Percentiles rank a stretch among this genome's conserved stretches.
Evolutionary conservation across 2,113 vertebrate species (phyloP).

Genomic region (Tor tambroides): DNA sequence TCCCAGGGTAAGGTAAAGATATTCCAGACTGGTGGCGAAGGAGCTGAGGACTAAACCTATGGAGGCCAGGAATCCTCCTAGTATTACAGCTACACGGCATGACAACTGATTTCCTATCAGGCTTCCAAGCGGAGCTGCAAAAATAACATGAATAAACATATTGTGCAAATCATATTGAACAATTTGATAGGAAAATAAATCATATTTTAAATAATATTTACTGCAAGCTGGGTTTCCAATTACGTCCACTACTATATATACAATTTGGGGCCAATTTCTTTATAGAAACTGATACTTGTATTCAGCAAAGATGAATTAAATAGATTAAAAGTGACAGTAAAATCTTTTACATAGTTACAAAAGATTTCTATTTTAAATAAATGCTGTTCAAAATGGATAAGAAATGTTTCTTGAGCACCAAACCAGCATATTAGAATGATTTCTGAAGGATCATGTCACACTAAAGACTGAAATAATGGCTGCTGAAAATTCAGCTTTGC

Average conservation of each 20-base stretch:
- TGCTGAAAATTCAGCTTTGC: not conserved
- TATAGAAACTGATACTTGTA: too few species aligned
- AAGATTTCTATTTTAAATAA: too few species aligned
- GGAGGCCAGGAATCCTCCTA: constrained; percentile 88
- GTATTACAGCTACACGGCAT: constrained; percentile 87
- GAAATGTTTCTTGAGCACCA: too few species aligned
- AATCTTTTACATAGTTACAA: too few species aligned
- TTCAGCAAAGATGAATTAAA: too few species aligned
- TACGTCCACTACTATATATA: not conserved
- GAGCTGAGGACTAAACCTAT: constrained; percentile 88
- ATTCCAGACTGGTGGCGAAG: constrained; percentile 86
- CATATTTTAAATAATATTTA: too few species aligned
- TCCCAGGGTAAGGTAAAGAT: constrained; percentile 89
- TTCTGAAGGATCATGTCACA: too few species aligned
- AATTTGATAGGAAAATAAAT: not conserved
- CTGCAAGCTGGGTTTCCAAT: too few species aligned
- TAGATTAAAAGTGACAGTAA: too few species aligned
- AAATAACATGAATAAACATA: constrained; percentile 36
- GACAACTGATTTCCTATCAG: constrained; percentile 88
- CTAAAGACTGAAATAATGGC: not conserved
- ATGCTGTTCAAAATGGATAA: too few species aligned
- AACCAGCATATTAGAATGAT: too few species aligned
- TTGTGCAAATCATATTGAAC: not conserved
- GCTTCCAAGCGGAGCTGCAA: constrained; percentile 89
- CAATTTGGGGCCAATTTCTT: not conserved